phyloP scores from a whole-genome alignment of 2,797 vertebrate genomes.

The Sus cebifrons region DNA sequence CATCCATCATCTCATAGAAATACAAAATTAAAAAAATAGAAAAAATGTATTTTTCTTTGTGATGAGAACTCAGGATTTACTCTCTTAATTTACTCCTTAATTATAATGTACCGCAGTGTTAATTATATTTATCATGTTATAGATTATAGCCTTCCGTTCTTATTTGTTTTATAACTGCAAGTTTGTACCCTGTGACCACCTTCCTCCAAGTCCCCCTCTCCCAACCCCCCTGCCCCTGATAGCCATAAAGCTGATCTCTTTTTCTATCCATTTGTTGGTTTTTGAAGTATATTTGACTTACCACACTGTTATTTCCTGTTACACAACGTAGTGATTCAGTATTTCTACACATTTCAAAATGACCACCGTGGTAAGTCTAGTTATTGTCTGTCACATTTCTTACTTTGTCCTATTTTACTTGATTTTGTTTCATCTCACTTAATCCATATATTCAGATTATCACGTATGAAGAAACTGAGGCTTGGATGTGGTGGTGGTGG shows the following conservation, averaged over 20 bases:
- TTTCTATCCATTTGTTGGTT: neutral
- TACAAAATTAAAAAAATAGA: neutral
- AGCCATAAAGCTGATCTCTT: neutral
- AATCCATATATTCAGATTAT: neutral
- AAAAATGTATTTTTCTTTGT: neutral
- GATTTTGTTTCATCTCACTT: neutral
- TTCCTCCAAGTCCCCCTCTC: neutral
- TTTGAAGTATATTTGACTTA: neutral
- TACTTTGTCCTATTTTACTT: constrained; percentile 4
- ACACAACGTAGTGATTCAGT: neutral
- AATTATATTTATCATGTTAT: neutral
- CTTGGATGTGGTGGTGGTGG: neutral
- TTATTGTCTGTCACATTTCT: neutral
- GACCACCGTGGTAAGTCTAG: neutral
- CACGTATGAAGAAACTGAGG: neutral
- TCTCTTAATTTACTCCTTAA: neutral
- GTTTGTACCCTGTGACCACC: neutral
- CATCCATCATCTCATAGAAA: neutral
- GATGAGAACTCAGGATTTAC: neutral
- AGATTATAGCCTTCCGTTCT: neutral
- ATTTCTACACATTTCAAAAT: neutral
- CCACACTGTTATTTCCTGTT: neutral
- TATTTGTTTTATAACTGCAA: neutral
- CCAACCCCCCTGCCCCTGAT: neutral
- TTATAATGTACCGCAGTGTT: neutral